Conservation (phyloP, 2,888 invertebrate species). For the Pemphredon lugubris region DNA sequence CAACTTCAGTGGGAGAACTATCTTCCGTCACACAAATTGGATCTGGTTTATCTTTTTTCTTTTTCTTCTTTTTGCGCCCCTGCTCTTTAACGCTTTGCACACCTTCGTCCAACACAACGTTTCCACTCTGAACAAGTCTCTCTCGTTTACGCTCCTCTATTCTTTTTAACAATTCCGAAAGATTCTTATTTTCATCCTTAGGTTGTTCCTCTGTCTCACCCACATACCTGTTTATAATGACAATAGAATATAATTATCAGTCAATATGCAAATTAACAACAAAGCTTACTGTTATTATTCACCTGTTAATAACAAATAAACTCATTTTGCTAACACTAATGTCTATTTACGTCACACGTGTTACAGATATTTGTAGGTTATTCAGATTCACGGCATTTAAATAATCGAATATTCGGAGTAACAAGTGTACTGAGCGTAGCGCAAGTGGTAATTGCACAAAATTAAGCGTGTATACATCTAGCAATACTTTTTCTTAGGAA, state of each 20-base stretch:
- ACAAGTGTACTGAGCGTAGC: neutral
- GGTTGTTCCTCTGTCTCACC: constrained; percentile 60
- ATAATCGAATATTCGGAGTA: neutral
- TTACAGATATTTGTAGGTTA: neutral
- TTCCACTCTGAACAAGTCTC: constrained; percentile 45
- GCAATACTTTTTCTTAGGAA: too few relatives aligned
- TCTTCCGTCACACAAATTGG: neutral
- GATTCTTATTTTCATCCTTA: constrained; percentile 67
- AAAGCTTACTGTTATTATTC: neutral
- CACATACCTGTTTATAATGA: constrained; percentile 67
- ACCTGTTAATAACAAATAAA: constrained; percentile 88
- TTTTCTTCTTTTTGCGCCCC: constrained; percentile 36
- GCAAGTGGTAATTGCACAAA: too few relatives aligned
- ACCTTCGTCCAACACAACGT: constrained; percentile 12
- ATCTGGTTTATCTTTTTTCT: constrained; percentile 31
- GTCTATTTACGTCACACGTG: too few relatives aligned
- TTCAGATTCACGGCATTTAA: neutral
- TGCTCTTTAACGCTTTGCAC: constrained; percentile 3
- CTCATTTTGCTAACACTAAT: constrained; percentile 82
- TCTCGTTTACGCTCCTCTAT: constrained; percentile 72
- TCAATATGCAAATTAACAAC: neutral
- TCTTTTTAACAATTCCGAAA: constrained; percentile 67
- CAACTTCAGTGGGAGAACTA: neutral
- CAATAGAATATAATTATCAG: constrained; percentile 14
- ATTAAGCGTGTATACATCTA: too few relatives aligned